Evolutionary conservation across 2,113 vertebrate species (phyloP).

Genomic region (Ochotona princeps): DNA sequence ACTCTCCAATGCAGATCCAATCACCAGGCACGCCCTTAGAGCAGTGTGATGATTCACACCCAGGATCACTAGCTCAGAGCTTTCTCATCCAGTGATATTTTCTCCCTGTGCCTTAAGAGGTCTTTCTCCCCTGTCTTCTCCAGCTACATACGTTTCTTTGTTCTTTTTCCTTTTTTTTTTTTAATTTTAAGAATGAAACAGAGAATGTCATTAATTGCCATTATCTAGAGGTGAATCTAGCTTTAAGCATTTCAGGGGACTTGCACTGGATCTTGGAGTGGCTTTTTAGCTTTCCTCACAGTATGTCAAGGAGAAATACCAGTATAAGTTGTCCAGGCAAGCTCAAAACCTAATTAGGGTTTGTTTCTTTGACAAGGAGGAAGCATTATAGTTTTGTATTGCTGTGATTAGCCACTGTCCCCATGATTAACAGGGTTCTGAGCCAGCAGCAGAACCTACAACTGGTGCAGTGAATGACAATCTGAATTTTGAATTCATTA

Average conservation of each 20-base stretch:
- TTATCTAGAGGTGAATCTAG: neutral
- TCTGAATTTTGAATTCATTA: neutral
- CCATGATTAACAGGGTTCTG: neutral
- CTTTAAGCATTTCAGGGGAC: slow-evolving; percentile 50
- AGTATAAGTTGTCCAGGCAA: neutral
- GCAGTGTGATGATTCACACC: neutral
- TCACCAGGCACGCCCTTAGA: neutral
- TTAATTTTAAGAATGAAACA: slow-evolving; percentile 31
- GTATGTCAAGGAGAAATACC: slow-evolving; percentile 38
- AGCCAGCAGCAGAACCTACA: slow-evolving; percentile 13
- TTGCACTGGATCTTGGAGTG: slow-evolving; percentile 14
- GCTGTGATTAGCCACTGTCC: neutral
- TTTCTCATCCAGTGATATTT: neutral
- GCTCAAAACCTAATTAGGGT: neutral
- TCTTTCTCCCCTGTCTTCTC: neutral
- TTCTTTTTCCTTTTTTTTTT: neutral
- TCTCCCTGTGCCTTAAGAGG: neutral
- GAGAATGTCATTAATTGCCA: neutral
- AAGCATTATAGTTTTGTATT: neutral
- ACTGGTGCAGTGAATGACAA: neutral
- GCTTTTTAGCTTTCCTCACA: slow-evolving; percentile 34
- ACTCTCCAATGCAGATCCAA: neutral
- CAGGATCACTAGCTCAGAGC: neutral
- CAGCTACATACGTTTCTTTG: neutral
- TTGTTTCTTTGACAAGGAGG: slow-evolving; percentile 17